Conservation (phyloP, 1,140 invertebrate species). For the Nasonia vitripennis region DNA sequence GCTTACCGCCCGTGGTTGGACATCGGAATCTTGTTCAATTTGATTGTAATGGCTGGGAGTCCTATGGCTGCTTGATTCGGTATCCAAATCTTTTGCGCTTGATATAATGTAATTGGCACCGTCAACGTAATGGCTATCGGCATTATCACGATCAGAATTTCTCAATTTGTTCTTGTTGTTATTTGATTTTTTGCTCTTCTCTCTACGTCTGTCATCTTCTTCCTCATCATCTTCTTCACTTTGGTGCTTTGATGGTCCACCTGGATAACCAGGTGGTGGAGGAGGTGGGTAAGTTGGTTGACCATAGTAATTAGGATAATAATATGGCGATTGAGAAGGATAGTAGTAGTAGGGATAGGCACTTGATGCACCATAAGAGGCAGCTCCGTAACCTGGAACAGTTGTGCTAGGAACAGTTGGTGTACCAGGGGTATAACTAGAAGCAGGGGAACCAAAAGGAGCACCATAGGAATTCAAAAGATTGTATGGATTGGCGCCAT, state of each 20-base stretch:
- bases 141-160: slow-evolving; percentile 51
- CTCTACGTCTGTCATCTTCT: slow-evolving; percentile 25
- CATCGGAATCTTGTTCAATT: slow-evolving; percentile 54
- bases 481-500: slow-evolving; percentile 56
- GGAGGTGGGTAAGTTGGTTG: slow-evolving; percentile 60
- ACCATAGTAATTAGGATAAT: slow-evolving; percentile 65
- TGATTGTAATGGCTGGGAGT: slow-evolving; percentile 60
- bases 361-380: slow-evolving; percentile 46
- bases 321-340: slow-evolving; percentile 59
- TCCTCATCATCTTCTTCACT: slow-evolving; percentile 56
- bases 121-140: slow-evolving; percentile 62
- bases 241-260: slow-evolving; percentile 49
- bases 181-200: slow-evolving; percentile 52
- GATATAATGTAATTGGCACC: slow-evolving; percentile 66
- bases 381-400: slow-evolving; percentile 24
- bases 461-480: slow-evolving; percentile 59
- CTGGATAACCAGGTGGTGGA: slow-evolving; percentile 53
- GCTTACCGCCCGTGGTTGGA: slow-evolving; percentile 36
- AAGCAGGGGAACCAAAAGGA: slow-evolving; percentile 47
- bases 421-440: background rate
- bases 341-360: slow-evolving; percentile 66
- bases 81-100: slow-evolving; percentile 64
- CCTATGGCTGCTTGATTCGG: slow-evolving; percentile 64
- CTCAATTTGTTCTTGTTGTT: slow-evolving; percentile 56
- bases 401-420: background rate